Evolutionary conservation across 1,140 invertebrate genomes (phyloP).

Genomic region (Ephestia elutella): DNA sequence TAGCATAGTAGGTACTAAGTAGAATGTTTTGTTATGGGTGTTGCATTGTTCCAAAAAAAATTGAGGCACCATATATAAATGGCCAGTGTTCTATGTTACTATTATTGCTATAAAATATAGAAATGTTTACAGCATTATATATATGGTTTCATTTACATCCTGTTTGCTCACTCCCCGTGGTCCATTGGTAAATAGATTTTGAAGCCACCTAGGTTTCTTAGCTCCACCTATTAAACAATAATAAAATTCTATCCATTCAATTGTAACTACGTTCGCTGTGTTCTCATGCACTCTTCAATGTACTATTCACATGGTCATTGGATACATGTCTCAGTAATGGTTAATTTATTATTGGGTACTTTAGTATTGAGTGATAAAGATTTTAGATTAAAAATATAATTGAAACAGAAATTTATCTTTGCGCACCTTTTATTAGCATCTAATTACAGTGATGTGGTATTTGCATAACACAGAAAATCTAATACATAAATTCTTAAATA

Average conservation of each 20-base stretch:
- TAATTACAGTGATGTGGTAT: constrained; percentile 27
- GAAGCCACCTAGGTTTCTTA: too few relatives aligned
- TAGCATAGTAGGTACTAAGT: not conserved
- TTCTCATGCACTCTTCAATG: too few relatives aligned
- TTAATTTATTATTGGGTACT: too few relatives aligned
- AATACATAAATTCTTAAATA: constrained; percentile 33
- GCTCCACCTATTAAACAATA: too few relatives aligned
- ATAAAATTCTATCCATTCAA: too few relatives aligned
- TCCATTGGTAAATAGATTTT: too few relatives aligned
- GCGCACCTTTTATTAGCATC: constrained; percentile 1
- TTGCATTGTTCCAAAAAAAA: not conserved
- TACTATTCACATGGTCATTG: too few relatives aligned
- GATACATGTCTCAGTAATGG: too few relatives aligned
- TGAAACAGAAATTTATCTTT: constrained; percentile 12
- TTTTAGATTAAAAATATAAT: too few relatives aligned
- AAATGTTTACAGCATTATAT: constrained; percentile 19
- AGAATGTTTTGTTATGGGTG: constrained; percentile 18
- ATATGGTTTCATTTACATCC: not conserved
- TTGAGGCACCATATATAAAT: constrained; percentile 4
- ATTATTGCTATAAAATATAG: constrained; percentile 25
- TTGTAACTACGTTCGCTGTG: too few relatives aligned
- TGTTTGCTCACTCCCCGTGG: too few relatives aligned
- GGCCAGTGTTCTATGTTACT: constrained; percentile 28
- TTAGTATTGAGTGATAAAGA: too few relatives aligned
- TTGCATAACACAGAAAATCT: constrained; percentile 44